Conservation (phyloP, 2,113 vertebrate genomes). For the Paradoxurus hermaphroditus region DNA sequence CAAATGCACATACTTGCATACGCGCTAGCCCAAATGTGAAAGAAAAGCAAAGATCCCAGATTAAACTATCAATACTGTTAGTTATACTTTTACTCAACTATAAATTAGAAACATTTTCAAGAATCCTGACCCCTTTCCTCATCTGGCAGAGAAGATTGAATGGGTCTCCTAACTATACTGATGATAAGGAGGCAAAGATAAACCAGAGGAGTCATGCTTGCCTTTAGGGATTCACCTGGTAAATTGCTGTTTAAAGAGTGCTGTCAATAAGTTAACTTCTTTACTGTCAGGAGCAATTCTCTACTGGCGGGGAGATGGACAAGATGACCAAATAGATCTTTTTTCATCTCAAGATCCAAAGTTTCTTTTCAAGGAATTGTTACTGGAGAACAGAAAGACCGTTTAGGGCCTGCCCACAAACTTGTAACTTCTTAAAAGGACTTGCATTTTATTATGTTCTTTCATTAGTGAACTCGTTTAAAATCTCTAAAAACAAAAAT, state of each 20-base stretch:
- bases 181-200: slow-evolving; percentile 75
- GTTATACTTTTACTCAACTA: background rate
- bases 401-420: background rate
- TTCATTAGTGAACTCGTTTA: background rate
- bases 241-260: slow-evolving; percentile 76
- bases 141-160: slow-evolving; percentile 57
- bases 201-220: slow-evolving; percentile 72
- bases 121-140: background rate
- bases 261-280: slow-evolving; percentile 78
- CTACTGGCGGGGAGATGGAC: slow-evolving; percentile 66
- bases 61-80: background rate
- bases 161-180: slow-evolving; percentile 49
- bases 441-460: background rate
- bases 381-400: slow-evolving; percentile 13
- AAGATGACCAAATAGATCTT: slow-evolving; percentile 75
- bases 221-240: slow-evolving; percentile 76
- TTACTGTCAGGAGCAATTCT: slow-evolving; percentile 74
- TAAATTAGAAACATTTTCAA: slow-evolving; percentile 45
- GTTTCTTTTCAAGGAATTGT: slow-evolving; percentile 56
- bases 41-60: background rate
- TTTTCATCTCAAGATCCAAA: slow-evolving; percentile 63
- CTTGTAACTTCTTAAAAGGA: slow-evolving; percentile 3
- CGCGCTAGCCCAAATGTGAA: background rate
- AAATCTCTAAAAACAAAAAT: background rate
- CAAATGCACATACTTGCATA: background rate